Evolutionary conservation across 1,140 invertebrate species (phyloP), one percentile per base, ranked within the genome.

Genomic region (Ceratina calcarata): DNA sequence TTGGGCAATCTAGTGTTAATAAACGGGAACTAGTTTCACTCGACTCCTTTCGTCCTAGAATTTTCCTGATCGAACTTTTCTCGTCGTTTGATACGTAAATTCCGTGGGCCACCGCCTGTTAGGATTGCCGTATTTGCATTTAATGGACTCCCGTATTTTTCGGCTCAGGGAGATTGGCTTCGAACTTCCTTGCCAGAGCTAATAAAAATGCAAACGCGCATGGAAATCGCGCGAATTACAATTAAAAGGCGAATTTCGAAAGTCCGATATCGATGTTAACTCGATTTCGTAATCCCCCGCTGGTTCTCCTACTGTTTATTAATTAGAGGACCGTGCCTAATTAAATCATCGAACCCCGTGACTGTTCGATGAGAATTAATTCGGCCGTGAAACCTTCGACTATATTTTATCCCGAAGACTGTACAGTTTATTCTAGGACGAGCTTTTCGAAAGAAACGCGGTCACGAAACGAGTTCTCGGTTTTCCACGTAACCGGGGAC

Each of bases 121-220:
- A 20, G 18, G 57, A 73, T 68, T 45, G 64, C 81, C 13, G 7
- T 51, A 83, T 83, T 57, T 83, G 76, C 76, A 84, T 84, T 84
- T 83, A 79, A 84, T 78, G 77, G 57, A 72, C 10, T 65, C 27
- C n/a, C 45, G 73, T 22, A 62, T 62, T 61, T 49, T 51, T 62
- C 37, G 15, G 13, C 27, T 55, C 18, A 1, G 53, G 12, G 12
- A 55, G 53, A 55, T 55, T 55, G 53, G 53, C 27, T 32, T 32
- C 27, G 27, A 32, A 32, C 2, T 32, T 32, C 2, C 2, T 4
- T 32, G 27, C 27, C 27, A 4, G 27, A 32, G 68, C 45, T 16
- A 18, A 70, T 70, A 55, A 55, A 70, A 37, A 37, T 58, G 53
- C 51, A 55, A 58, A 27, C 1, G 49, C 6, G 1, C 4, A n/a